A percentile compares a stretch with the other conserved stretches of the same genome.
These are phyloP conservation scores for Oenanthe melanoleuca DNA, from an alignment of 2,113 vertebrate species.

Conservation along the genomic window DNA sequence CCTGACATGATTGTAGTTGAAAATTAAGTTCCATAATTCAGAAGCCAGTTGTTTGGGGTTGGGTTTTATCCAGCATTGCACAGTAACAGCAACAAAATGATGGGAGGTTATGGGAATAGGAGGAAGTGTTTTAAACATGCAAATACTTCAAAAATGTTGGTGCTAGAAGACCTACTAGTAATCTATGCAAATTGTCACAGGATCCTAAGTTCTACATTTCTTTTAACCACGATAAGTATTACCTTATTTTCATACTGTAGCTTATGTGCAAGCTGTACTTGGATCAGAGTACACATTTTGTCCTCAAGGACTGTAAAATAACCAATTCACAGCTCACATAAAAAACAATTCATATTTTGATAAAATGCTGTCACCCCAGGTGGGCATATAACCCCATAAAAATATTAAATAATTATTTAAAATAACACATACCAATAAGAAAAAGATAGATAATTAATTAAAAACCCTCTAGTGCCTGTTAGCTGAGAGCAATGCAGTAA, in stretches of 20 bases:
- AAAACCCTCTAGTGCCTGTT: background rate
- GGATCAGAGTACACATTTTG: background rate
- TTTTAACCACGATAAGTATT: background rate
- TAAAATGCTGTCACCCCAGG: background rate
- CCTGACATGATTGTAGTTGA: background rate
- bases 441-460: background rate
- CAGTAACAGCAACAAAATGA: background rate
- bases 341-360: background rate
- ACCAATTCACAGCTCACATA: background rate
- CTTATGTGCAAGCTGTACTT: background rate
- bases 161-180: background rate
- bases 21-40: conserved; percentile 21
- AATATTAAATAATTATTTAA: background rate
- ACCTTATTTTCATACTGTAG: background rate
- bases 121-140: conserved; percentile 21
- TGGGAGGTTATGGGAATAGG: background rate
- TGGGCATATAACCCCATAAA: background rate
- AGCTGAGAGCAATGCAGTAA: conserved; percentile 8
- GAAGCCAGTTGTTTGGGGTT: background rate
- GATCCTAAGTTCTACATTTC: background rate
- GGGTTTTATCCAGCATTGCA: background rate
- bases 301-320: background rate
- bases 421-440: background rate
- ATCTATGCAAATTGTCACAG: background rate
- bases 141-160: background rate